These are phyloP conservation scores for Eupristina koningsbergeri DNA, from an alignment of 1,140 invertebrate genomes.

Conservation along the genomic window DNA sequence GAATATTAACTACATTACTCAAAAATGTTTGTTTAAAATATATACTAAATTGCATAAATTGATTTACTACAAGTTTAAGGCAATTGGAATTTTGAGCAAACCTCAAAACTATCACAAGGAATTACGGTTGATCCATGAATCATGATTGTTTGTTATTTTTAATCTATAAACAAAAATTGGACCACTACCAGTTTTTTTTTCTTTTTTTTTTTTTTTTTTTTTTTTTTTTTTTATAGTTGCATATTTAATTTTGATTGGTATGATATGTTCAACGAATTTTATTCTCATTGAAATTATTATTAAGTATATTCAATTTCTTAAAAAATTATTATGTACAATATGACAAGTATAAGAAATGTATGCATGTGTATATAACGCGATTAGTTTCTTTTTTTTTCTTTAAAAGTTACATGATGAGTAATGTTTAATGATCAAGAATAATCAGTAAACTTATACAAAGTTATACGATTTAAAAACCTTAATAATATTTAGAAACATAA, in stretches of 20 bases:
- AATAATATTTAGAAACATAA: conserved; percentile 32
- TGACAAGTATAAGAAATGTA: conserved; percentile 27
- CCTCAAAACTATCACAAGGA: conserved; percentile 63
- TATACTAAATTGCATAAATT: conserved; percentile 62
- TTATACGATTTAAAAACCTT: conserved; percentile 39
- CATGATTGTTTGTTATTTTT: conserved; percentile 37
- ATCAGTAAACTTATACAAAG: conserved; percentile 36
- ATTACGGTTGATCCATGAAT: conserved; percentile 50
- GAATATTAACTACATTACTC: conserved; percentile 47
- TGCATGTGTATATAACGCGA: conserved; percentile 21
- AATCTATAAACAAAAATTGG: conserved; percentile 28
- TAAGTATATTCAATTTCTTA: conserved; percentile 51
- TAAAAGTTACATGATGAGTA: conserved; percentile 35
- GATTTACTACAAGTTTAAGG: conserved; percentile 62
- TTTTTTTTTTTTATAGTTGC: conserved; percentile 24
- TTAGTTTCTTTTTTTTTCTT: conserved; percentile 1
- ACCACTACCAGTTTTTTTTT: neutral
- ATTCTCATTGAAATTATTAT: conserved; percentile 44
- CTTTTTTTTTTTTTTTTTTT: no score
- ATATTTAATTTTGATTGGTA: conserved; percentile 29
- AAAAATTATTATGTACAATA: conserved; percentile 43
- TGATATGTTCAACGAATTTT: conserved; percentile 39
- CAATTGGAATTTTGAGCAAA: conserved; percentile 61
- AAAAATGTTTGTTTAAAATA: conserved; percentile 62
- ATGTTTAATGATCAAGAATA: conserved; percentile 33